Base-by-base conservation (phyloP, 2,797 vertebrate genomes). In the Leucoraja ocellata region DNA sequence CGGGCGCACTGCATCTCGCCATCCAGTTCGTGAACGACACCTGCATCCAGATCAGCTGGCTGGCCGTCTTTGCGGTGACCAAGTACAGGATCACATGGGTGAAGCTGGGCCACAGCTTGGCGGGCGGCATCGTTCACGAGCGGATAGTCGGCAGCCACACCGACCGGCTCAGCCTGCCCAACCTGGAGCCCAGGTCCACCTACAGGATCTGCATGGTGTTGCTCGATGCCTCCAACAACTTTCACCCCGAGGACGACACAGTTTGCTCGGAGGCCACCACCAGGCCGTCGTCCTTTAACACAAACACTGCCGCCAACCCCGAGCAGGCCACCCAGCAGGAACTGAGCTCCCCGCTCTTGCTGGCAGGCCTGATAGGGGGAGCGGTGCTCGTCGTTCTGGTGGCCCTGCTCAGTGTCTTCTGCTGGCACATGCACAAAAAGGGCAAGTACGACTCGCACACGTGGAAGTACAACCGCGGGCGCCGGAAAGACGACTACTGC, bases 371-470 rank as follows among this genome's bases (percentile, higher is more conserved):
- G 94, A 98, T 99, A 80, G 99, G 99, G 93, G 99, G 98, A 1
- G 98, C 98, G 0, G 98, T 99, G 93, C 97, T 99, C 91, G 96
- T 99, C 94, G 96, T 99, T 94, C 97, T 99, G 0, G 97, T 99
- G 76, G 98, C 97, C 63, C 95, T 99, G 95, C 96, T 97, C 93
- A 95, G 97, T 58, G 93, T 97, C 94, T 97, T 97, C 94, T 99
- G 99, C 95, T 99, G 99, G 98, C 98, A 99, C 93, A 98, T 98
- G 98, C 99, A 99, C 98, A 98, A 98, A 96, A 99, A 98, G 96
- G 98, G 97, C 94, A 97, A 98, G 94, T 98, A 98, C 73, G 96
- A 97, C 81, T 98, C 98, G 93, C 97, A 98, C 94, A 98, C 99
- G 96, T 99, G 99, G 99, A 99, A 99, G 97, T 99, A 99, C 93